Conservation (phyloP, 2,888 invertebrate genomes). For the Amphimallon solstitiale region DNA sequence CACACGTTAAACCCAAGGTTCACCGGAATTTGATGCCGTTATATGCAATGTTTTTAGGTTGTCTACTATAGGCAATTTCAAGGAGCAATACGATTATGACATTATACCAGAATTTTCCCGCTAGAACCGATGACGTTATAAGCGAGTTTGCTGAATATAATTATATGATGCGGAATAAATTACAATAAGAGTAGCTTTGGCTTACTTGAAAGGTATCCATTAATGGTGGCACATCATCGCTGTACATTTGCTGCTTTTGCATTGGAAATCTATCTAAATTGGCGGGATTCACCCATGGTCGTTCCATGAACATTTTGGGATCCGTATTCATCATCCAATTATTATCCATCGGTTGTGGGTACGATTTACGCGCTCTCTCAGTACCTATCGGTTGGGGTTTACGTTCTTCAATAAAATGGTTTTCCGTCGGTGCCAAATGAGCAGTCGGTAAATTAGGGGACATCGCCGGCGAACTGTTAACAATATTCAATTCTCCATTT, state of each 20-base stretch:
- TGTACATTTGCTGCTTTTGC: conserved; percentile 52
- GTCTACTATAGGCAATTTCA: too few species aligned
- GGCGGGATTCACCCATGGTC: conserved; percentile 42
- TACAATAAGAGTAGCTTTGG: background rate
- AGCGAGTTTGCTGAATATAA: too few species aligned
- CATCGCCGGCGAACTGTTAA: conserved; percentile 65
- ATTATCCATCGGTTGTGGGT: conserved; percentile 50
- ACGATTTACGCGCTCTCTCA: conserved; percentile 78
- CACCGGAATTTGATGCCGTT: too few species aligned
- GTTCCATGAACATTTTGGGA: conserved; percentile 38
- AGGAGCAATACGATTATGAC: too few species aligned
- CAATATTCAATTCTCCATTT: conserved; percentile 63
- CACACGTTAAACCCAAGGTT: too few species aligned
- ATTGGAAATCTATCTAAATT: conserved; percentile 52
- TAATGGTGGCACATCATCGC: conserved; percentile 64
- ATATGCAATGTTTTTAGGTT: too few species aligned
- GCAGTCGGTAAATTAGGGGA: conserved; percentile 54
- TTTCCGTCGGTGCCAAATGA: conserved; percentile 44
- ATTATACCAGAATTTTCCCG: too few species aligned
- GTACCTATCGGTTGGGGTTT: conserved; percentile 81
- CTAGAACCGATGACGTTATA: too few species aligned
- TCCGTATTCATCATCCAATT: conserved; percentile 44
- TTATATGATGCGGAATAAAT: too few species aligned
- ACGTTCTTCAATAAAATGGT: conserved; percentile 63
- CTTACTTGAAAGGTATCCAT: conserved; percentile 57